phyloP scores from a whole-genome alignment of 2,888 invertebrate species.

The Blastobasis lacticolella region DNA sequence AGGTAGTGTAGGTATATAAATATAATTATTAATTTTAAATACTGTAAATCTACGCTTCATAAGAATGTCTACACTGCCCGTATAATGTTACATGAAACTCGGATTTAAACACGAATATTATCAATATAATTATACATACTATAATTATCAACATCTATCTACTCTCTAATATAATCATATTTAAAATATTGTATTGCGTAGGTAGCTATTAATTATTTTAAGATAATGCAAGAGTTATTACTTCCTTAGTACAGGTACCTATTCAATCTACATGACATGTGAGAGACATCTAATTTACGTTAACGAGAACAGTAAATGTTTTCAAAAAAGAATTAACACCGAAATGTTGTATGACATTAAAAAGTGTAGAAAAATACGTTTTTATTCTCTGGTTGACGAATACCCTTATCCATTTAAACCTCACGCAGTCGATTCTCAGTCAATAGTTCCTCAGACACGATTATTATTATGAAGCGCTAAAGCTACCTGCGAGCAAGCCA shows the following conservation, averaged over 20 bases:
- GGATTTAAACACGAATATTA: constrained; percentile 18
- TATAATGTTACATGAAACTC: constrained; percentile 26
- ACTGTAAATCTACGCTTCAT: constrained; percentile 28
- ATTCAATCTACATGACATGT: neutral
- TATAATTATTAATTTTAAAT: neutral
- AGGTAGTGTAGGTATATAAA: neutral
- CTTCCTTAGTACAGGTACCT: too few relatives aligned
- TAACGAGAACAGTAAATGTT: constrained; percentile 54
- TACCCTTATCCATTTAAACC: constrained; percentile 52
- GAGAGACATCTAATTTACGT: constrained; percentile 18
- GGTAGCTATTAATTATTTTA: constrained; percentile 23
- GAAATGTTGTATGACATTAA: constrained; percentile 55
- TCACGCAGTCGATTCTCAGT: constrained; percentile 67
- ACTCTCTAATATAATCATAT: constrained; percentile 31
- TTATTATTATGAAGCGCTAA: neutral
- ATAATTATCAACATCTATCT: constrained; percentile 60
- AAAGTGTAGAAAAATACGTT: constrained; percentile 72
- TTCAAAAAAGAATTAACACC: constrained; percentile 52
- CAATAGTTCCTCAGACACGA: constrained; percentile 28
- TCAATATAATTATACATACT: constrained; percentile 26
- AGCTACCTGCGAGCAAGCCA: neutral
- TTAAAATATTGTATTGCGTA: constrained; percentile 27
- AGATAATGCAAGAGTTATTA: constrained; percentile 1
- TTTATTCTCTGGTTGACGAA: constrained; percentile 50
- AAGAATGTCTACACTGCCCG: constrained; percentile 50